These are phyloP conservation scores for Zele albiditarsus DNA, from an alignment of 2,888 invertebrate species.

Conservation along the genomic window DNA sequence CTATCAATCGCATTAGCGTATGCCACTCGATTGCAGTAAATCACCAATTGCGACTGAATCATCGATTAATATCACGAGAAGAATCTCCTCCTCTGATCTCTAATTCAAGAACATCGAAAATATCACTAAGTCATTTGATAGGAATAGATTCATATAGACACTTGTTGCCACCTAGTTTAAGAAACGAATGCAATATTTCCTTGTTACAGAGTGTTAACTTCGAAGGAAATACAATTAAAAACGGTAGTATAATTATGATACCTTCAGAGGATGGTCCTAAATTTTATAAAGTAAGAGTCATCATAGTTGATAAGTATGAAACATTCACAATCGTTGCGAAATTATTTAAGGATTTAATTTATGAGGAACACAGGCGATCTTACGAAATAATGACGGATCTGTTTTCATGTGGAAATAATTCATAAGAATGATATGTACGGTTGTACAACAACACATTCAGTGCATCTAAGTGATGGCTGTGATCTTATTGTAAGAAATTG, in stretches of 20 bases:
- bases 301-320: not conserved
- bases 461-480: constrained; percentile 29
- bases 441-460: constrained; percentile 23
- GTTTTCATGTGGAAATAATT: not conserved
- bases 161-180: not conserved
- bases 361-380: not conserved
- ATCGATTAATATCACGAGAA: constrained; percentile 27
- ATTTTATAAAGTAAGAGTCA: constrained; percentile 16
- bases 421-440: constrained; percentile 8
- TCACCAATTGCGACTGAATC: constrained; percentile 37
- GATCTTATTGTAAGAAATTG: constrained; percentile 22
- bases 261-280: constrained; percentile 31
- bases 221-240: constrained; percentile 16
- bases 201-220: constrained; percentile 5
- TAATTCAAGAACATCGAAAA: not conserved
- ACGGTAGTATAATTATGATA: constrained; percentile 26
- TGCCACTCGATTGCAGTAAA: constrained; percentile 38
- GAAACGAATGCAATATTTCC: not conserved
- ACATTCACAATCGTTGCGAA: not conserved
- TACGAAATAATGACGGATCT: not conserved
- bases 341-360: not conserved
- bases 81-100: not conserved
- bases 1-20: constrained; percentile 37
- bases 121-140: not conserved
- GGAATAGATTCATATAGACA: not conserved